Evolutionary conservation across 2,797 vertebrate genomes (phyloP), one percentile per base, ranked within the genome.

Genomic region (Gymnothorax javanicus): DNA sequence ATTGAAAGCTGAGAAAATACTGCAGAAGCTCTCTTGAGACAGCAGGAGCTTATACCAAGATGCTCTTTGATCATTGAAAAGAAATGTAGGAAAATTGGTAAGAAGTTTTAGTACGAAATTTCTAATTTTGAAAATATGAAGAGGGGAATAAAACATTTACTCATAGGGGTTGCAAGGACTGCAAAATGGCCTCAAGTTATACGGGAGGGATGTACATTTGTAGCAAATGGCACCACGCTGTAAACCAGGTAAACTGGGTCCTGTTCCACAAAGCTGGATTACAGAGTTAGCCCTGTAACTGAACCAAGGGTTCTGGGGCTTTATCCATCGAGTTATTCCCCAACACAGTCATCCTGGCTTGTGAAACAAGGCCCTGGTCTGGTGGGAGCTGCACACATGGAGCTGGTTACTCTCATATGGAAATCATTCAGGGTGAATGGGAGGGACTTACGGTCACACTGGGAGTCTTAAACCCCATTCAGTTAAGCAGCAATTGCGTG

Each of bases 351-450:
- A 12, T 12, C 25, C n/a, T 71, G 67, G 33, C 2, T 43, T 25
- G n/a, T 9, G 67, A 71, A 71, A 71, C 67, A 71, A 43, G 33
- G 33, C 33, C 64, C 64, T 67, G 64, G 11, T 20, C 33, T 50
- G 73, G 3, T 8, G 0, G 20, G 27, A 77, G 43, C 33, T 27
- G 33, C 33, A 77, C 73, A 77, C 43, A 77, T 77, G 73, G 73
- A 77, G 43, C 73, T 50, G 73, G 12, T 77, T 77, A 77, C 15
- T 33, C 33, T 77, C 73, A 77, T 77, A 77, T 77, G 73, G 73
- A 77, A 43, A 77, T 17, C 73, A 77, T 77, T 50, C 13, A 50
- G 73, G 73, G 73, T 7, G 27, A 73, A 8, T 2, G 69, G 73
- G 73, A 52, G 73, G 33, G 33, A 50, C 4, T 77, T 50, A 43